Conservation (phyloP, 2,888 invertebrate genomes). For the Orthonevra nobilis region DNA sequence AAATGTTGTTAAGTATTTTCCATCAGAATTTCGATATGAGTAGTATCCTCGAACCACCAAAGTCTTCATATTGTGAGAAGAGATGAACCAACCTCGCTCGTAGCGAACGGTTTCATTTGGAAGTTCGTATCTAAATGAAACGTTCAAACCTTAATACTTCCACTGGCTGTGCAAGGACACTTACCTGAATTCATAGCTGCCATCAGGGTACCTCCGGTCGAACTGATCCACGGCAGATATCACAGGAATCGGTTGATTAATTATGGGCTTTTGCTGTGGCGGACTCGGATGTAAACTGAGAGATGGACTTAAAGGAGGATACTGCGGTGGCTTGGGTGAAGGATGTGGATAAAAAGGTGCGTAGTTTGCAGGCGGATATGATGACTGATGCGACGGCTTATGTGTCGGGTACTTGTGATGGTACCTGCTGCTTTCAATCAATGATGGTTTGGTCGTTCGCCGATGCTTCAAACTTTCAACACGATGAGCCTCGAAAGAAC, state of each 20-base stretch:
- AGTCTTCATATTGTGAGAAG: conserved; percentile 73
- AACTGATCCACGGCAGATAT: conserved; percentile 70
- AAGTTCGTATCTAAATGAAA: conserved; percentile 73
- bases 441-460: not conserved
- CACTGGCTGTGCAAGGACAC: not conserved
- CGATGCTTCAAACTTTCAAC: not conserved
- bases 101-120: conserved; percentile 77
- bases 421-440: not conserved
- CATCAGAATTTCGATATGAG: conserved; percentile 75
- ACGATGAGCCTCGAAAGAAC: no score
- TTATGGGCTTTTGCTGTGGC: not conserved
- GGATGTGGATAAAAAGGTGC: not conserved
- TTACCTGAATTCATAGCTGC: conserved; percentile 76
- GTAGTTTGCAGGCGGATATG: not conserved
- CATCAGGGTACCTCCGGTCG: conserved; percentile 76
- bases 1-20: conserved; percentile 76
- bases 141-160: not conserved
- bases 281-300: not conserved
- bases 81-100: conserved; percentile 76
- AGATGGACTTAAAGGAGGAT: not conserved
- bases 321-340: not conserved
- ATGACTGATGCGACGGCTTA: not conserved
- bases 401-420: not conserved
- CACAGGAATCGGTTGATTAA: not conserved
- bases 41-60: conserved; percentile 77